phyloP scores from a whole-genome alignment of 2,113 vertebrate genomes.

The Protobothrops flavoviridis region DNA sequence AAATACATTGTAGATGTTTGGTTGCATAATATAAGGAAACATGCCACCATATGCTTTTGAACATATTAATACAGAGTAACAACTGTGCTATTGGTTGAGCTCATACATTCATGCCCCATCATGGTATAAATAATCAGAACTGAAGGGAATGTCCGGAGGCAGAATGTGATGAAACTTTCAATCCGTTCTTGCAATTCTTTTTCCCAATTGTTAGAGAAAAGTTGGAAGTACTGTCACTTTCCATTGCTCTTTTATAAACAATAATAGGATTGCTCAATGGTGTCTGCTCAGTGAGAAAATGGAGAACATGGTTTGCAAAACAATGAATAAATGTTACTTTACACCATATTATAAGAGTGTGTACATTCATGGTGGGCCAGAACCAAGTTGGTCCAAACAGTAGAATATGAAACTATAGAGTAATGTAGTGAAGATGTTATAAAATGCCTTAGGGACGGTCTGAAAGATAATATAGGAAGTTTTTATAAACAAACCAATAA shows the following conservation, averaged over 20 bases:
- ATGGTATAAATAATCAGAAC: not conserved
- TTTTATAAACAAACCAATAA: not conserved
- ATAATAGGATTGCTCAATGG: not conserved
- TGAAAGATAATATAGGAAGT: not conserved
- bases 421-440: not conserved
- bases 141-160: not conserved
- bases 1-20: not conserved
- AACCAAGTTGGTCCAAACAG: not conserved
- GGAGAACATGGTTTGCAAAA: not conserved
- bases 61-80: not conserved
- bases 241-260: not conserved
- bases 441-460: not conserved
- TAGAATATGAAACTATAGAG: not conserved
- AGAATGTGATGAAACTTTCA: not conserved
- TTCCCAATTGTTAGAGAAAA: not conserved
- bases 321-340: not conserved
- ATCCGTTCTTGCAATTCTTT: not conserved
- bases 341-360: not conserved
- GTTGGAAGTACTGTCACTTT: not conserved
- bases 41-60: not conserved
- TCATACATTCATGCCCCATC: not conserved
- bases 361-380: not conserved
- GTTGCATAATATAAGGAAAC: not conserved
- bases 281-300: not conserved
- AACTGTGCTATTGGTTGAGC: not conserved